A percentile compares a stretch with the other conserved stretches of the same genome.
phyloP scores from a whole-genome alignment of 2,797 vertebrate species.

The Gymnocypris eckloni region DNA sequence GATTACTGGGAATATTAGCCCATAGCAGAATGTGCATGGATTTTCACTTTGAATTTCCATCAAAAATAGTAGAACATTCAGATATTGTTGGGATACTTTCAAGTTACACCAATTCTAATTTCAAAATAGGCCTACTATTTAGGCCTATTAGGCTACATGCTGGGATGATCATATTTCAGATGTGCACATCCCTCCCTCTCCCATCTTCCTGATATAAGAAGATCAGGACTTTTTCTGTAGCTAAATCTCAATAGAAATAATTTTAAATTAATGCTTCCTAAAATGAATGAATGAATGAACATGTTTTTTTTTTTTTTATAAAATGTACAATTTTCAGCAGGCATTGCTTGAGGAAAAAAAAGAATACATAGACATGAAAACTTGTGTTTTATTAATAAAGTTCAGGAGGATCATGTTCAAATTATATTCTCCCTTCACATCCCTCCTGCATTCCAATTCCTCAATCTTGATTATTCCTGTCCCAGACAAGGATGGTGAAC shows the following conservation, averaged over 20 bases:
- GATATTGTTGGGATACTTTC: neutral
- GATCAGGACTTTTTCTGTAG: neutral
- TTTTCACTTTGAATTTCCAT: neutral
- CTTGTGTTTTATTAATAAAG: too few species aligned
- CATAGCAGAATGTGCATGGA: neutral
- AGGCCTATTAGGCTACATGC: constrained; percentile 42
- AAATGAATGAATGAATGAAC: neutral
- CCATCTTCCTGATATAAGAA: constrained; percentile 16
- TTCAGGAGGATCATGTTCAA: too few species aligned
- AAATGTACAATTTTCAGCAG: neutral
- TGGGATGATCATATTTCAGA: constrained; percentile 56
- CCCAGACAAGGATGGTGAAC: too few species aligned
- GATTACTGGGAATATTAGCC: neutral
- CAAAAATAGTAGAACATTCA: neutral
- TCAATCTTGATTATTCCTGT: too few species aligned
- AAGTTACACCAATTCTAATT: neutral
- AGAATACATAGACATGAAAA: neutral
- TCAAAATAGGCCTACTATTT: too few species aligned
- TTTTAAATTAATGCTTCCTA: neutral
- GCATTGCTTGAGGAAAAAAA: too few species aligned
- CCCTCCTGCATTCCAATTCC: too few species aligned
- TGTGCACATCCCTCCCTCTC: neutral
- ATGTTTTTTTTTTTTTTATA: too few species aligned
- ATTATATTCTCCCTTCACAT: too few species aligned
- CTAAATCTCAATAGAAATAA: neutral